A percentile compares a stretch with the other conserved stretches of the same genome.
phyloP scores from a whole-genome alignment of 1,140 invertebrate genomes.

The Latrodectus geometricus region DNA sequence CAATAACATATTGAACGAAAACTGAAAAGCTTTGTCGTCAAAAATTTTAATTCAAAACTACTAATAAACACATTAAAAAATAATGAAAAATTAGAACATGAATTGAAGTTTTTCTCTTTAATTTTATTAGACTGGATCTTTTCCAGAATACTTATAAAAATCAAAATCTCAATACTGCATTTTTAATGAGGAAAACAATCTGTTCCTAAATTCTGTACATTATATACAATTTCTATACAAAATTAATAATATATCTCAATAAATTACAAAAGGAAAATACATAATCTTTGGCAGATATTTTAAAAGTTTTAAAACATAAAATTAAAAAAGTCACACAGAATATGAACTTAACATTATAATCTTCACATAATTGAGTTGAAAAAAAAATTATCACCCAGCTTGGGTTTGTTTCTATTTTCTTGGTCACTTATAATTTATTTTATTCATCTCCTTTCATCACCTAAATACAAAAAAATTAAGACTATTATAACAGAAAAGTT shows the following conservation, averaged over 20 bases:
- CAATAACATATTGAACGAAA: no score
- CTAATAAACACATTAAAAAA: not conserved
- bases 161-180: not conserved
- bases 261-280: conserved; percentile 39
- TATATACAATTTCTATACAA: conserved; percentile 37
- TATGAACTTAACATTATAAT: not conserved
- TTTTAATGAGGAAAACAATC: not conserved
- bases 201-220: conserved; percentile 10
- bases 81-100: not conserved
- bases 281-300: conserved; percentile 35
- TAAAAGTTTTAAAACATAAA: conserved; percentile 2
- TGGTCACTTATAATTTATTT: not conserved
- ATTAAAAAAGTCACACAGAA: conserved; percentile 34
- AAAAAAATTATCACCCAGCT: conserved; percentile 10
- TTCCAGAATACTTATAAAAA: not conserved
- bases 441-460: not conserved
- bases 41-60: not conserved
- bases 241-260: conserved; percentile 23
- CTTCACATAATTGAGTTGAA: conserved; percentile 1
- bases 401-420: conserved; percentile 4
- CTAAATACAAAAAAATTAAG: not conserved
- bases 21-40: not conserved
- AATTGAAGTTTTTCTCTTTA: not conserved
- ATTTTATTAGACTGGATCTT: not conserved
- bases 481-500: not conserved